These are phyloP conservation scores for Chascanopsetta lugubris DNA, from an alignment of 2,113 vertebrate species.

Conservation along the genomic window DNA sequence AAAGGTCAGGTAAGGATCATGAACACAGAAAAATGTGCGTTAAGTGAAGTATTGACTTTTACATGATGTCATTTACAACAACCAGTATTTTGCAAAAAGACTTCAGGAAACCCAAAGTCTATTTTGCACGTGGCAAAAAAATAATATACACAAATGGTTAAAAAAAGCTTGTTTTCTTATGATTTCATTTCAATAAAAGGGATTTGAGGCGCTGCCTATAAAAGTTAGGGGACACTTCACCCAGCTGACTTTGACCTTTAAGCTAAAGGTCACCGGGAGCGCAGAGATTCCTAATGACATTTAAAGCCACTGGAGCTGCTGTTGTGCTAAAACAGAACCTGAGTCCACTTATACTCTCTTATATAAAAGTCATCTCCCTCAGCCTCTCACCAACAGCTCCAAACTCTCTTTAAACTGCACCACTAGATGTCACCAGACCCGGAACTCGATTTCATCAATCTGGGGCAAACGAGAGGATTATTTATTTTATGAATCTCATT, in stretches of 20 bases:
- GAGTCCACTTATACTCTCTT: neutral
- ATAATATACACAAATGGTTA: too few relatives aligned
- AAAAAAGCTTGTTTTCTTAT: neutral
- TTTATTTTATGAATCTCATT: too few relatives aligned
- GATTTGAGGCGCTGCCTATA: neutral
- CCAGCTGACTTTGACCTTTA: constrained; percentile 65
- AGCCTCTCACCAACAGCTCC: neutral
- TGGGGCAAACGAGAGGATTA: neutral
- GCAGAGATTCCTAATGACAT: constrained; percentile 58
- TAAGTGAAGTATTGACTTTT: too few relatives aligned
- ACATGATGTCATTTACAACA: too few relatives aligned
- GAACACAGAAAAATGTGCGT: too few relatives aligned
- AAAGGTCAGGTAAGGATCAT: too few relatives aligned
- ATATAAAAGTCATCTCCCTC: neutral
- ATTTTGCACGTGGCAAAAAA: neutral
- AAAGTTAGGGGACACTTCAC: constrained; percentile 35
- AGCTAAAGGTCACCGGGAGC: constrained; percentile 64
- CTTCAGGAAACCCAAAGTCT: neutral
- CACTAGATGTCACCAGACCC: too few relatives aligned
- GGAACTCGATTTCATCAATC: too few relatives aligned
- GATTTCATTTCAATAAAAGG: neutral
- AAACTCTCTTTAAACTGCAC: too few relatives aligned
- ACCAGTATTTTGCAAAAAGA: too few relatives aligned
- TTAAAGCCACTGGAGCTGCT: constrained; percentile 37
- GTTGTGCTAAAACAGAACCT: neutral